A percentile compares a stretch with the other conserved stretches of the same genome.
phyloP scores from a whole-genome alignment of 2,113 vertebrate genomes.

The Psittacula cyanocephala region DNA sequence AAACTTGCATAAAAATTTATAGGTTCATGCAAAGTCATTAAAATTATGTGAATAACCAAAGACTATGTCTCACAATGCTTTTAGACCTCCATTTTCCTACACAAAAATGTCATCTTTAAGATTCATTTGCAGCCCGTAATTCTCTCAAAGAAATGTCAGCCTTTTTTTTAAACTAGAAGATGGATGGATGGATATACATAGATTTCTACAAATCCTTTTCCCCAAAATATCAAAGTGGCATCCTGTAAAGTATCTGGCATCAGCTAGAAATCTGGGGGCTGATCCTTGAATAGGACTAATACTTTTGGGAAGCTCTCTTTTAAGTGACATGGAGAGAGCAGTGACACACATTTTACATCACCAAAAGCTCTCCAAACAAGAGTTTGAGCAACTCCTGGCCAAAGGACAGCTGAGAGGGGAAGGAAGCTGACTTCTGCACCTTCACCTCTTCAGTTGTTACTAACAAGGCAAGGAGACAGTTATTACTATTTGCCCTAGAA shows the following conservation, averaged over 20 bases:
- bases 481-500: not conserved
- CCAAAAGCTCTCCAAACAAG: not conserved
- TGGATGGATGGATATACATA: not conserved
- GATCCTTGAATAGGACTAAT: not conserved
- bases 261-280: not conserved
- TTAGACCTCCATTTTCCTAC: not conserved
- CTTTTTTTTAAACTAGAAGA: not conserved
- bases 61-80: not conserved
- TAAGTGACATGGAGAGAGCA: not conserved
- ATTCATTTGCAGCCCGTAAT: not conserved
- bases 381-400: not conserved
- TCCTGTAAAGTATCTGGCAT: not conserved
- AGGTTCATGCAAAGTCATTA: not conserved
- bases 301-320: not conserved
- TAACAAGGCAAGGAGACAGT: not conserved
- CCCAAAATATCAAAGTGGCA: not conserved
- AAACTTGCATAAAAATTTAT: not conserved
- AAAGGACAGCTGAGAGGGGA: not conserved
- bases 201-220: not conserved
- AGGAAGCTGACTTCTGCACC: not conserved
- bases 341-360: not conserved
- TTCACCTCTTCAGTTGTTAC: not conserved
- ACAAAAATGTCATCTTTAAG: not conserved
- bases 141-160: not conserved
- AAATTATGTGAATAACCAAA: not conserved